These are phyloP conservation scores for Scaptomyza graminum DNA, from an alignment of 1,140 invertebrate species.

Conservation along the genomic window DNA sequence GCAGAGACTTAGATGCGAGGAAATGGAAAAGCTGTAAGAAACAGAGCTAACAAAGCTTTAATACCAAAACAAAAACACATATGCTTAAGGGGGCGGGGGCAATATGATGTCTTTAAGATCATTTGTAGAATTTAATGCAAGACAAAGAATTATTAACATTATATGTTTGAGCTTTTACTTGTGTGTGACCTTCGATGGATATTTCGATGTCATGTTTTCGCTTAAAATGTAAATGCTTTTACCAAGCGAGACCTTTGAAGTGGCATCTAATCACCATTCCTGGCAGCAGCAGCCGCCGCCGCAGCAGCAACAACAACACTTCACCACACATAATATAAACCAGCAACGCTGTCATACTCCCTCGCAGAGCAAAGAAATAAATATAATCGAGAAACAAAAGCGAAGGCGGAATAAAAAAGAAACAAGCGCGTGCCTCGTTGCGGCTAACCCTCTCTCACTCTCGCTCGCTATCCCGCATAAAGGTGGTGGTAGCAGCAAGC, in stretches of 20 bases:
- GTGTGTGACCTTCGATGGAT: slow-evolving; percentile 45
- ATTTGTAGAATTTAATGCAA: background rate
- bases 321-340: slow-evolving; percentile 2
- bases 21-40: background rate
- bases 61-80: background rate
- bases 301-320: background rate
- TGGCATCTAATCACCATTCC: slow-evolving; percentile 67
- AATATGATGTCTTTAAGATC: too few species aligned
- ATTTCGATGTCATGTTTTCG: slow-evolving; percentile 24
- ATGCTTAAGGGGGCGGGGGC: too few species aligned
- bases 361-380: slow-evolving; percentile 4
- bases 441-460: background rate
- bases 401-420: slow-evolving; percentile 56
- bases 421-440: slow-evolving; percentile 59
- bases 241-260: slow-evolving; percentile 56
- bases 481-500: slow-evolving; percentile 35
- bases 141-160: too few species aligned
- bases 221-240: slow-evolving; percentile 39
- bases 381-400: slow-evolving; percentile 55
- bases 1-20: background rate
- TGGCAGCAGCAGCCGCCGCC: slow-evolving; percentile 1
- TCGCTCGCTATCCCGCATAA: too few species aligned
- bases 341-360: slow-evolving; percentile 2
- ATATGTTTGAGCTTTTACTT: slow-evolving; percentile 36
- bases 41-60: background rate